These are phyloP conservation scores for Corythornis leucogaster DNA, from an alignment of 2,797 vertebrate species.

Conservation along the genomic window DNA sequence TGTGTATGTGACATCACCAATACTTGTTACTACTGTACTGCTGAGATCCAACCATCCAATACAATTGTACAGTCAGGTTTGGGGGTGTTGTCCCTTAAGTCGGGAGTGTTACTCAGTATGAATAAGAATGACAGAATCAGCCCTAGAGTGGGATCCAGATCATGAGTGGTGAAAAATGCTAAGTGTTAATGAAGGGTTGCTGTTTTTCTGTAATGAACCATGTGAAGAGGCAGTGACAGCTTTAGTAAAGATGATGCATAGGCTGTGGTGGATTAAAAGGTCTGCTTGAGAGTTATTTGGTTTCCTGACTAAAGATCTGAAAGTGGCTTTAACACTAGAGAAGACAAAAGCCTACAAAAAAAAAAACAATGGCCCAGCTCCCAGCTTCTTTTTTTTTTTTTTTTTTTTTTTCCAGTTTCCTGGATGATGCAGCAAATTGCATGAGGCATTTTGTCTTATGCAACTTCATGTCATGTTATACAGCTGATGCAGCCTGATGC, in stretches of 20 bases:
- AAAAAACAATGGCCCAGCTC: no score
- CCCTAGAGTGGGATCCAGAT: background rate
- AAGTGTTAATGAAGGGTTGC: background rate
- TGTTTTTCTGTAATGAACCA: background rate
- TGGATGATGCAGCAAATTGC: background rate
- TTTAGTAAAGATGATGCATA: background rate
- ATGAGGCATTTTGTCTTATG: constrained; percentile 20
- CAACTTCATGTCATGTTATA: constrained; percentile 21
- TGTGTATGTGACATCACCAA: background rate
- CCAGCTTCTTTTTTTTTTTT: background rate
- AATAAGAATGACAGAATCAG: background rate
- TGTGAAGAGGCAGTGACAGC: background rate
- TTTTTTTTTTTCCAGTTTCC: background rate
- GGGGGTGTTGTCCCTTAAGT: background rate
- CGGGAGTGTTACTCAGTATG: background rate
- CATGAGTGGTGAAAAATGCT: background rate
- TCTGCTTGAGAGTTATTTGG: background rate
- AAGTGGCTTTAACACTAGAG: background rate
- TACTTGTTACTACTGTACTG: background rate
- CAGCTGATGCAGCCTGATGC: constrained; percentile 19
- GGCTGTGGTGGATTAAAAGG: background rate
- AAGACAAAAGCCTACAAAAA: background rate
- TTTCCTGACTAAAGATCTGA: background rate
- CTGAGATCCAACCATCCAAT: background rate
- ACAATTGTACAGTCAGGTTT: background rate